Base-by-base conservation (phyloP, 1,140 invertebrate genomes). In the Drosophila paulistorum region DNA sequence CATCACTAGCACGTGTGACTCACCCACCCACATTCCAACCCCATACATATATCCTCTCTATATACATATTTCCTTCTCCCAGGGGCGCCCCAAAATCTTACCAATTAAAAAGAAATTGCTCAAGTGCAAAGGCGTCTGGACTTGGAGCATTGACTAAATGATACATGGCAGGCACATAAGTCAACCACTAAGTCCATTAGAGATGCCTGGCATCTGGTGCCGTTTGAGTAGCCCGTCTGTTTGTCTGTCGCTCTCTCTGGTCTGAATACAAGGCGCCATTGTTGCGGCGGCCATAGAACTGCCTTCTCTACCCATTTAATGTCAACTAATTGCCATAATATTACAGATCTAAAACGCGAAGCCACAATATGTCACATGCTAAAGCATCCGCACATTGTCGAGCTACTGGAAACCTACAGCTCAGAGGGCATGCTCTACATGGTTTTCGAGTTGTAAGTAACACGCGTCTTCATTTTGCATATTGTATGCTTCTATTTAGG, bases 311-410 rank as follows among this genome's bases (percentile, higher is more conserved):
- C 69, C 69, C 62, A 42, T 39, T 73, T 70, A 79, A 74, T 90
- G 71, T 68, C 68, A 77, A 90, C 77, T 89, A 89, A 89, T 90
- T 90, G 74, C 79, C 74, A 20, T 70, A 65, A 80, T 54, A 77
- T 91, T 95, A 68, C 94, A 97, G 98, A 99, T 95, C 94, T 99
- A 92, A 99, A 99, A 94, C 94, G 98, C 59, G 98, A 99, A 93
- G 98, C 98, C 30, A 99, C 98, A 93, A 99, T 99, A 94, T 99
- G 98, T 93, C 98, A 99, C 92, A 98, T 99, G 96, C 93, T 99
- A 74, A 99, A 99, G 93, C 98, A 99, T 94, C 98, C 98, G 3
- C 98, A 99, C 93, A 99, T 99, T 76, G 98, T 99, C 58, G 98
- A 99, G 93, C 94, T 99, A 33, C 93, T 99, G 65, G 98, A 99